These are phyloP conservation scores for Elephantulus edwardii DNA, from an alignment of 2,113 vertebrate species.

Conservation along the genomic window DNA sequence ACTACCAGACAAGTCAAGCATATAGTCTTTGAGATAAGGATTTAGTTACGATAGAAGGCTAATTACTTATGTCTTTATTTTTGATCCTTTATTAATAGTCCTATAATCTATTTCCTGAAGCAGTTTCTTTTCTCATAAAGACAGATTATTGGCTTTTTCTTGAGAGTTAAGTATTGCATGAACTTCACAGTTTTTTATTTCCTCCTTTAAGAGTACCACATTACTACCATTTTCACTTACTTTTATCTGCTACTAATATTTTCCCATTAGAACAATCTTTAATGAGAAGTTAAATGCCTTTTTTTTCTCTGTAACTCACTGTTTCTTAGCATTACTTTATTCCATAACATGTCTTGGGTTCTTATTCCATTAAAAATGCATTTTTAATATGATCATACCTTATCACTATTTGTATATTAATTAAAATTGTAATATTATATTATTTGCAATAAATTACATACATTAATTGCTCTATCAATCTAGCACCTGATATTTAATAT, in stretches of 20 bases:
- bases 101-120: slow-evolving; percentile 37
- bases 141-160: slow-evolving; percentile 20
- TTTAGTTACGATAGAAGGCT: slow-evolving; percentile 21
- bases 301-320: neutral
- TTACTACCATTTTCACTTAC: slow-evolving; percentile 31
- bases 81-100: slow-evolving; percentile 44
- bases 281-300: neutral
- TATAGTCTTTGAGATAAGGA: slow-evolving; percentile 37
- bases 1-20: slow-evolving; percentile 23
- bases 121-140: slow-evolving; percentile 20
- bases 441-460: slow-evolving; percentile 35
- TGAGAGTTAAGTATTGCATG: slow-evolving; percentile 23
- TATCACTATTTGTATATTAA: slow-evolving; percentile 33
- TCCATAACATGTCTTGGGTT: slow-evolving; percentile 35
- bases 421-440: too few species aligned
- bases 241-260: slow-evolving; percentile 36
- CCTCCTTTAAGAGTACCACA: slow-evolving; percentile 23
- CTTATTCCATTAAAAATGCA: slow-evolving; percentile 2
- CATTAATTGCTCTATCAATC: neutral
- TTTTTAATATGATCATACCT: slow-evolving; percentile 31
- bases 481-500: slow-evolving; percentile 42
- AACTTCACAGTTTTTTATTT: neutral
- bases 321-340: slow-evolving; percentile 41
- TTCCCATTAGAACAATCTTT: neutral
- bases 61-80: slow-evolving; percentile 30